A percentile compares a stretch with the other conserved stretches of the same genome.
Conservation (phyloP, 2,888 invertebrate species). For the Nasonia oneida region DNA sequence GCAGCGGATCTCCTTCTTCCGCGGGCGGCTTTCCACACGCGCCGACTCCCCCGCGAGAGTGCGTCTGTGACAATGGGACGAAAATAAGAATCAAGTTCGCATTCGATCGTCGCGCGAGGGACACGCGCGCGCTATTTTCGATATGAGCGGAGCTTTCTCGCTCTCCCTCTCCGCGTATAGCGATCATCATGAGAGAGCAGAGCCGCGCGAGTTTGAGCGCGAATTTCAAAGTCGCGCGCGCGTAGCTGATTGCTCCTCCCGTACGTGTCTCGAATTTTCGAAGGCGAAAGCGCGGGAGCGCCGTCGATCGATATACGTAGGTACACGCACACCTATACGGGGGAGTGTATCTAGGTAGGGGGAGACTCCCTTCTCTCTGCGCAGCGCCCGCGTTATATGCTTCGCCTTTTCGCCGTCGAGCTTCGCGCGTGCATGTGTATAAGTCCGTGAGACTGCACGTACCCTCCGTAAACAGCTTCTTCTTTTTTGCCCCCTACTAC, state of each 20-base stretch:
- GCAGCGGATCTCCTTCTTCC: slow-evolving; percentile 8
- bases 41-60: background rate
- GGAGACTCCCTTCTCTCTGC: background rate
- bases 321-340: background rate
- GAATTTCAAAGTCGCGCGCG: slow-evolving; percentile 53
- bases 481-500: background rate
- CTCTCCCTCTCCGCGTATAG: background rate
- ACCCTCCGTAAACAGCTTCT: background rate
- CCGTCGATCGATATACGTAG: slow-evolving; percentile 29
- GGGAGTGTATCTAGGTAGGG: background rate
- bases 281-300: slow-evolving; percentile 16
- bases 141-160: slow-evolving; percentile 49
- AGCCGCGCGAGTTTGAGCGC: slow-evolving; percentile 36
- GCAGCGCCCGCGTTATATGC: background rate
- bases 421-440: background rate
- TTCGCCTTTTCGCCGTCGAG: background rate
- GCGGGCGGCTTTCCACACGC: background rate
- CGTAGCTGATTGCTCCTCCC: background rate
- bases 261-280: slow-evolving; percentile 35
- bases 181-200: background rate
- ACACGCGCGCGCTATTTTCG: slow-evolving; percentile 61
- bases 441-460: background rate
- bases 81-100: slow-evolving; percentile 65
- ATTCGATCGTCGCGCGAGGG: slow-evolving; percentile 47
- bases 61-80: slow-evolving; percentile 60